Conservation (phyloP, 37 sponge, comb jelly and placozoan genomes). For the Cliona cf. orientalis region DNA sequence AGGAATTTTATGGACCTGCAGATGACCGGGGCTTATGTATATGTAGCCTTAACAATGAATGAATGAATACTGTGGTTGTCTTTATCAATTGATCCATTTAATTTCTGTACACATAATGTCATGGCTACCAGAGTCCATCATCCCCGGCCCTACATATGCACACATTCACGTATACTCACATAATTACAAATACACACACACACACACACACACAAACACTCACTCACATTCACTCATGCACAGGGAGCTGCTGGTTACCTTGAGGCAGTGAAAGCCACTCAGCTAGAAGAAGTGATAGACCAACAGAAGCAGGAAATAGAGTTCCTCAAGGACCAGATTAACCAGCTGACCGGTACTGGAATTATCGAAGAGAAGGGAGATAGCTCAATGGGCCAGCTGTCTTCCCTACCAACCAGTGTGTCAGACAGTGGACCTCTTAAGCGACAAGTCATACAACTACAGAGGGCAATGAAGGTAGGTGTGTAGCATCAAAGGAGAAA, state of each 20-base stretch:
- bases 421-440: slow-evolving; percentile 32
- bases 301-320: slow-evolving; percentile 53
- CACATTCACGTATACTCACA: no score
- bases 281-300: slow-evolving; percentile 73
- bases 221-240: no score
- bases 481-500: neutral
- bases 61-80: no score
- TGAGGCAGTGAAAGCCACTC: slow-evolving; percentile 71
- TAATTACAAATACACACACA: no score
- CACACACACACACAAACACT: no score
- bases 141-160: no score
- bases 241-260: slow-evolving; percentile 61
- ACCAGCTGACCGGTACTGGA: slow-evolving; percentile 13
- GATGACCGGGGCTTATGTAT: no score
- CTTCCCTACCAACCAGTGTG: slow-evolving; percentile 16
- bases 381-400: neutral
- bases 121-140: no score
- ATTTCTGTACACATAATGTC: no score
- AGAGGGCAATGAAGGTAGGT: slow-evolving; percentile 43
- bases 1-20: no score
- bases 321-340: slow-evolving; percentile 33
- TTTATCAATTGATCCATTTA: no score
- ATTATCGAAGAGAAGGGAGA: neutral
- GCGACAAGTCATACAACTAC: slow-evolving; percentile 46
- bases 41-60: no score